phyloP scores from a whole-genome alignment of 2,113 vertebrate species.

The Larimichthys polyactis region DNA sequence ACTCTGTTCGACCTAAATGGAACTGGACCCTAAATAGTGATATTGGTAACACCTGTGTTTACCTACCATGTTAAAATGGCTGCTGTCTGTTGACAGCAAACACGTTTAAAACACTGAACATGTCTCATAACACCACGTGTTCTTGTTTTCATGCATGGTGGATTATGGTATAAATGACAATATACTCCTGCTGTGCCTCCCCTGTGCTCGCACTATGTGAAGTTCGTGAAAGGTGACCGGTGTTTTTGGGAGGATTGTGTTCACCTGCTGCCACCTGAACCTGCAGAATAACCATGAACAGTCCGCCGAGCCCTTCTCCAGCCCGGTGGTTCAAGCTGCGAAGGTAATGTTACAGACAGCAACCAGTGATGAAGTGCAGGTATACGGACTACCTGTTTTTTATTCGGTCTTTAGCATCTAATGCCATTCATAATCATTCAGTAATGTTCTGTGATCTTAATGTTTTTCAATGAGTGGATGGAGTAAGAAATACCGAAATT shows the following conservation, averaged over 20 bases:
- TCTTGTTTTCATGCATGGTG: conserved; percentile 1
- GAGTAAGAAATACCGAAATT: too few species aligned
- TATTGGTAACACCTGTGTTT: too few species aligned
- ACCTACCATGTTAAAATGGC: too few species aligned
- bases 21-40: too few species aligned
- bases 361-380: too few species aligned
- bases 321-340: conserved; percentile 75
- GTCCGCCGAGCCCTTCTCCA: conserved; percentile 74
- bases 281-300: conserved; percentile 55
- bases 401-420: too few species aligned
- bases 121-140: neutral
- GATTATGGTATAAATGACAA: conserved; percentile 49
- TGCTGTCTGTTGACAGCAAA: neutral
- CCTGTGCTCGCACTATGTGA: neutral
- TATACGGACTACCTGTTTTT: too few species aligned
- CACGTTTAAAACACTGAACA: neutral
- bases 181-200: neutral
- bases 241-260: conserved; percentile 11
- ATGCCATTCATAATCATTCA: too few species aligned
- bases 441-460: too few species aligned
- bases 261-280: neutral
- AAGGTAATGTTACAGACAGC: conserved; percentile 60
- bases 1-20: too few species aligned
- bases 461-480: too few species aligned
- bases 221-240: neutral